Evolutionary conservation across 2,888 invertebrate genomes (phyloP), one percentile per base, ranked within the genome.

Genomic region (Philereme vetulata): DNA sequence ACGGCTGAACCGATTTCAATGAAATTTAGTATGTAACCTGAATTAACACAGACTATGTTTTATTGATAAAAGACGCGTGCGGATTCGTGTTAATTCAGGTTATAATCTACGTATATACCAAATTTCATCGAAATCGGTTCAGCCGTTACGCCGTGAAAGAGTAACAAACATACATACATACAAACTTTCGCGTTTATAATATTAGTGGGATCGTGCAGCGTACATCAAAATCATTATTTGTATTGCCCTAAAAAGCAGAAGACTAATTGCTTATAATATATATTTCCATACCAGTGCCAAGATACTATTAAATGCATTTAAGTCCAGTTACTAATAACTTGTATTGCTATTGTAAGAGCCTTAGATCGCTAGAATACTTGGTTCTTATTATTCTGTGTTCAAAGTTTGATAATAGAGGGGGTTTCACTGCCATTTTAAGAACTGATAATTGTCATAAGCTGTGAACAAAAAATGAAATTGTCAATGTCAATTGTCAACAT

Each of bases 301-400:
- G 54, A 62, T 62, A 55, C 32, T 57, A 11, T 47, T 35, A 49
- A 62, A 58, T 58, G 62, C 62, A 62, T 62, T 62, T 62, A 62
- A 42, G 51, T 59, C 21, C 36, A 48, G 10, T 56, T 48, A 54
- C 11, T n/a, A 48, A 51, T 42, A 51, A 43, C 32, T 40, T 34
- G 36, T 51, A 51, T 43, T 42, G 0, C 38, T 32, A 5, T 11
- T 38, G 9, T 51, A 46, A 56, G 51, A 38, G 40, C 56, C 21
- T 46, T 60, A 60, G 56, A 48, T 40, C 51, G 56, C 56, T 60
- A 56, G 60, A 53, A 53, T 52, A 36, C 5, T n/a, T n/a, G n/a
- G n/a, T 21, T 21, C 21, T 48, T 47, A 8, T n/a, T 42, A n/a
- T n/a, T 42, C 3, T 42, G 8, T n/a, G 4, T n/a, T 42, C 42